These are phyloP conservation scores for Tricholauxania praeusta DNA, from an alignment of 2,888 invertebrate genomes.

Conservation along the genomic window DNA sequence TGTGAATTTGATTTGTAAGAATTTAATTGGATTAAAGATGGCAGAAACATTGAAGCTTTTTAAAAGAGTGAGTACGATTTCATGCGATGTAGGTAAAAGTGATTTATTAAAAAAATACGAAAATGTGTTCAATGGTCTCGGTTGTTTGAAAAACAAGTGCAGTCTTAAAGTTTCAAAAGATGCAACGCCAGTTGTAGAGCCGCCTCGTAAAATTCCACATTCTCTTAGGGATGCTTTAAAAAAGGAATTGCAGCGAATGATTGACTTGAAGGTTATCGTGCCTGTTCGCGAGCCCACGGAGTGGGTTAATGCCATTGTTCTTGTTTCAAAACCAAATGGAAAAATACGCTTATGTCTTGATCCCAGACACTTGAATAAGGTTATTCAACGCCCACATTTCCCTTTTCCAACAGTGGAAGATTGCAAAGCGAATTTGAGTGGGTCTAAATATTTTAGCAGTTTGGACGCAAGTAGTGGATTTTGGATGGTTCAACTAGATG, in stretches of 20 bases:
- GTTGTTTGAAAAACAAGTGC: slow-evolving; percentile 33
- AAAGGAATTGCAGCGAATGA: background rate
- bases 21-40: no score
- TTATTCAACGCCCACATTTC: slow-evolving; percentile 37
- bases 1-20: no score
- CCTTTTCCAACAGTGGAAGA: slow-evolving; percentile 41
- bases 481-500: slow-evolving; percentile 4
- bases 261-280: no score
- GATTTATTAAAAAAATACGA: slow-evolving; percentile 29
- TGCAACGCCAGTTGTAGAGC: slow-evolving; percentile 28
- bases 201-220: slow-evolving; percentile 37
- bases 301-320: no score
- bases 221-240: slow-evolving; percentile 29
- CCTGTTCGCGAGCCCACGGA: no score
- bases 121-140: slow-evolving; percentile 36
- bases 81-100: background rate
- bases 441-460: slow-evolving; percentile 34
- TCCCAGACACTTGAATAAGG: slow-evolving; percentile 45
- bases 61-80: slow-evolving; percentile 1
- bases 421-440: slow-evolving; percentile 36
- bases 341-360: slow-evolving; percentile 41
- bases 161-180: slow-evolving; percentile 28
- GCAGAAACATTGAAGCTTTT: background rate
- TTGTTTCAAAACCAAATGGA: slow-evolving; percentile 42
- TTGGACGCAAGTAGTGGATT: slow-evolving; percentile 45